Conservation (phyloP, 2,888 invertebrate species). For the Rotaria sp. region DNA sequence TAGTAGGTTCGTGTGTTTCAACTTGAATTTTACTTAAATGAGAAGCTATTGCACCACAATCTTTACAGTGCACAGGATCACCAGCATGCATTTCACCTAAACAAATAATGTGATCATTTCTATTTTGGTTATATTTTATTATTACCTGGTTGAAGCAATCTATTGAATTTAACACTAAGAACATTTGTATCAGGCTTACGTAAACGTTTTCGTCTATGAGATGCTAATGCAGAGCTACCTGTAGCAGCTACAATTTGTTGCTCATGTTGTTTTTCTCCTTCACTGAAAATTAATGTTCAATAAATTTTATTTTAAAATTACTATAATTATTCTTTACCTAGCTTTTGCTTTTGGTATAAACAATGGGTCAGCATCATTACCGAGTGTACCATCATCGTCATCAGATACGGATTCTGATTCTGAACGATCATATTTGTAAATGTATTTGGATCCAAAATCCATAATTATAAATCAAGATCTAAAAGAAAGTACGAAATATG, state of each 20-base stretch:
- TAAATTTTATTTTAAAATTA: not conserved
- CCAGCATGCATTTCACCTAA: slow-evolving; percentile 43
- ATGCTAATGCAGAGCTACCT: not conserved
- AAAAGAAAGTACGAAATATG: not conserved
- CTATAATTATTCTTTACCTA: not conserved
- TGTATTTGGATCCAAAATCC: slow-evolving; percentile 18
- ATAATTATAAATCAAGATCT: not conserved
- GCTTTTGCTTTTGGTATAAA: not conserved
- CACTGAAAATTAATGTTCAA: not conserved
- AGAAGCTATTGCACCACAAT: slow-evolving; percentile 49
- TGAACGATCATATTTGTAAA: not conserved
- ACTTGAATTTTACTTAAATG: slow-evolving; percentile 46
- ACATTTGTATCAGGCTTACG: slow-evolving; percentile 38
- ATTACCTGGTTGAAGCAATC: slow-evolving; percentile 8
- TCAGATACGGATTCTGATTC: not conserved
- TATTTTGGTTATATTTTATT: not conserved
- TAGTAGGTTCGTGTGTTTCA: not conserved
- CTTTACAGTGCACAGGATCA: slow-evolving; percentile 47
- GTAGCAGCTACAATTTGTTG: not conserved
- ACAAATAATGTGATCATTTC: too few species aligned
- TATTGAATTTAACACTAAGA: slow-evolving; percentile 32
- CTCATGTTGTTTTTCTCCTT: not conserved
- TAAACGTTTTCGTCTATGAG: not conserved
- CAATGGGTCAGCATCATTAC: not conserved
- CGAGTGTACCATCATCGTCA: not conserved